phyloP scores from a whole-genome alignment of 2,888 invertebrate species.

The Ophion ellenae region DNA sequence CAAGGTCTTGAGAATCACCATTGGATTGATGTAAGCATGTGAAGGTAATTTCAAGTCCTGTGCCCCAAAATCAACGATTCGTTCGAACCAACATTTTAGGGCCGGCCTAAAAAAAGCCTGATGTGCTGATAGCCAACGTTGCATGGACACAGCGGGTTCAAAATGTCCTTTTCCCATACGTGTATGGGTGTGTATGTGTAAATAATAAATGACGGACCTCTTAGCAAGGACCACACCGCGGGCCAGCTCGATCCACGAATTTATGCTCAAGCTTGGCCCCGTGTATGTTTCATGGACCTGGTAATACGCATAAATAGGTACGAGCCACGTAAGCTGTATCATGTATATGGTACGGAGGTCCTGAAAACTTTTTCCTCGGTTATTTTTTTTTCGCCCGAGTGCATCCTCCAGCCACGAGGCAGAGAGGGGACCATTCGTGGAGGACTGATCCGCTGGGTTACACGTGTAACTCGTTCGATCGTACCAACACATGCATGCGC shows the following conservation, averaged over 20 bases:
- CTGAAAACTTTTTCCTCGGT: slow-evolving; percentile 21
- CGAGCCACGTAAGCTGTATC: slow-evolving; percentile 11
- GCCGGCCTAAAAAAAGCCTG: neutral
- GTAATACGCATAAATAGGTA: slow-evolving; percentile 60
- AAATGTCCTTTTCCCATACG: neutral
- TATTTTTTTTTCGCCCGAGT: slow-evolving; percentile 15
- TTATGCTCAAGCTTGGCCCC: slow-evolving; percentile 54
- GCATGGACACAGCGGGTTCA: neutral
- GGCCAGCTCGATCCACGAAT: slow-evolving; percentile 53
- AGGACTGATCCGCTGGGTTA: slow-evolving; percentile 41
- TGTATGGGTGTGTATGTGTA: neutral
- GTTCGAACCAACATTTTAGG: neutral
- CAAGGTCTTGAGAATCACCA: neutral
- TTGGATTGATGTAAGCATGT: neutral
- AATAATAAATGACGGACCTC: slow-evolving; percentile 18
- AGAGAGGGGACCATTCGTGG: slow-evolving; percentile 33
- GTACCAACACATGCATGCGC: neutral
- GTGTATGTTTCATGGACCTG: slow-evolving; percentile 47
- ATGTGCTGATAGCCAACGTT: neutral
- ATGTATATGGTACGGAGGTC: slow-evolving; percentile 1
- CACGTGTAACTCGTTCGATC: slow-evolving; percentile 58
- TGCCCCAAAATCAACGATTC: neutral
- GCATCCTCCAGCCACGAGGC: slow-evolving; percentile 26
- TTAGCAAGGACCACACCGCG: slow-evolving; percentile 58
- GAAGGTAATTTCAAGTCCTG: too few species aligned